Conservation (phyloP, 2,797 vertebrate species). For the Uromys caudimaculatus region DNA sequence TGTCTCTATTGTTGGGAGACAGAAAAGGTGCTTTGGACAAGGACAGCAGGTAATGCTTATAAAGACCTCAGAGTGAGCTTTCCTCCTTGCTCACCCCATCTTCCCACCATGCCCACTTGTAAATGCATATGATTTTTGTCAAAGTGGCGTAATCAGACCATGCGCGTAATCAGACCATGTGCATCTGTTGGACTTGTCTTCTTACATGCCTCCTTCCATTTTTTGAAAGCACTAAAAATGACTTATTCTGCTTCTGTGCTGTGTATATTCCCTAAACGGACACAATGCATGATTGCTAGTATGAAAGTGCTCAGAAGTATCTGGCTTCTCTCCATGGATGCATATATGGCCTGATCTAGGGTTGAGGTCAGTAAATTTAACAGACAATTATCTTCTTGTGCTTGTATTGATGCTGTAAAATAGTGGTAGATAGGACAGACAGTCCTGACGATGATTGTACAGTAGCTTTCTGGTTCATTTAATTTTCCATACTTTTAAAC, state of each 20-base stretch:
- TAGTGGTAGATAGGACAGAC: neutral
- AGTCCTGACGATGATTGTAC: neutral
- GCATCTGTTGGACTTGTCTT: slow-evolving; percentile 9
- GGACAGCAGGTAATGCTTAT: slow-evolving; percentile 27
- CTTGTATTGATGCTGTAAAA: neutral
- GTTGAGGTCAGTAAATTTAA: neutral
- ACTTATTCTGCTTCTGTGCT: slow-evolving; percentile 13
- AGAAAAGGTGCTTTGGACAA: neutral
- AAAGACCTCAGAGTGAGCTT: neutral
- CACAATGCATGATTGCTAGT: neutral
- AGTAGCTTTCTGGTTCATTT: neutral
- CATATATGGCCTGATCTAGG: neutral
- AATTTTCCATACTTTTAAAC: neutral
- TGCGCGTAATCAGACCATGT: neutral
- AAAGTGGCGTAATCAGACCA: neutral
- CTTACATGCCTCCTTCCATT: neutral
- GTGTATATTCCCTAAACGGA: neutral
- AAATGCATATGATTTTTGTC: slow-evolving; percentile 23
- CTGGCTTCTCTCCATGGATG: neutral
- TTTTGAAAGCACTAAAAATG: neutral
- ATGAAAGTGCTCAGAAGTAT: neutral
- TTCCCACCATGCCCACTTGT: neutral
- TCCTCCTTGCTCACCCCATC: neutral
- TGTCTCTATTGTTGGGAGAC: neutral
- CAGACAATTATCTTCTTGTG: neutral